Evolutionary conservation across 2,888 invertebrate species (phyloP).

Genomic region (Exocentrus adspersus): DNA sequence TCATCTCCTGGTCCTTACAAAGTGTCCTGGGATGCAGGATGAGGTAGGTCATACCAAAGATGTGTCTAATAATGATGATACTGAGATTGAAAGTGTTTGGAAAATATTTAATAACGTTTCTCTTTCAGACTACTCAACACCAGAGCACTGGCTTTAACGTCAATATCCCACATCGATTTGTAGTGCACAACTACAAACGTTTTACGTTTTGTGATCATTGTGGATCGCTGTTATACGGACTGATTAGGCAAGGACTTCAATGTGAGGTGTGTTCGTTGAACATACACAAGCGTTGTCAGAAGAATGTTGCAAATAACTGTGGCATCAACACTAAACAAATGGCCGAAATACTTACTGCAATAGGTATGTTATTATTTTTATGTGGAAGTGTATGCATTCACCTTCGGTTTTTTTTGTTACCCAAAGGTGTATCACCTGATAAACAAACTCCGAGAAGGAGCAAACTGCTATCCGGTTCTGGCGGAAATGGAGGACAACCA

Average conservation of each 20-base stretch:
- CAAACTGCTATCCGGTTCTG: constrained; percentile 58
- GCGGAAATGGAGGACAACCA: constrained; percentile 58
- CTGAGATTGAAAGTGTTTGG: too few relatives aligned
- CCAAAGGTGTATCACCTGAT: constrained; percentile 79
- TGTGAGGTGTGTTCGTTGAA: constrained; percentile 97
- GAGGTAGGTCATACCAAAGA: constrained; percentile 67
- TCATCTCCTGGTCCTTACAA: constrained; percentile 95
- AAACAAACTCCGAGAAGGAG: constrained; percentile 79
- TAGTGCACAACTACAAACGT: constrained; percentile 95
- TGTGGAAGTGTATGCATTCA: neutral
- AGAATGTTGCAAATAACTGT: constrained; percentile 99
- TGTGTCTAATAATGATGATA: neutral
- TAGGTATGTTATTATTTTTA: constrained; percentile 70
- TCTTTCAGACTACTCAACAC: constrained; percentile 64
- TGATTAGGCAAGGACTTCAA: constrained; percentile 95
- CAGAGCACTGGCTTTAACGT: constrained; percentile 88
- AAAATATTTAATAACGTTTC: too few relatives aligned
- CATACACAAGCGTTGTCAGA: constrained; percentile 98
- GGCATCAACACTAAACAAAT: constrained; percentile 97
- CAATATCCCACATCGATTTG: constrained; percentile 97
- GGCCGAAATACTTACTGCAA: constrained; percentile 90
- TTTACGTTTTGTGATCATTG: constrained; percentile 99
- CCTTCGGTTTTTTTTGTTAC: constrained; percentile 22
- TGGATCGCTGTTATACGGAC: constrained; percentile 95
- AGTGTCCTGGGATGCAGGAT: constrained; percentile 98